These are phyloP conservation scores for Plutella xylostella DNA, from an alignment of 2,888 invertebrate genomes.

Conservation along the genomic window DNA sequence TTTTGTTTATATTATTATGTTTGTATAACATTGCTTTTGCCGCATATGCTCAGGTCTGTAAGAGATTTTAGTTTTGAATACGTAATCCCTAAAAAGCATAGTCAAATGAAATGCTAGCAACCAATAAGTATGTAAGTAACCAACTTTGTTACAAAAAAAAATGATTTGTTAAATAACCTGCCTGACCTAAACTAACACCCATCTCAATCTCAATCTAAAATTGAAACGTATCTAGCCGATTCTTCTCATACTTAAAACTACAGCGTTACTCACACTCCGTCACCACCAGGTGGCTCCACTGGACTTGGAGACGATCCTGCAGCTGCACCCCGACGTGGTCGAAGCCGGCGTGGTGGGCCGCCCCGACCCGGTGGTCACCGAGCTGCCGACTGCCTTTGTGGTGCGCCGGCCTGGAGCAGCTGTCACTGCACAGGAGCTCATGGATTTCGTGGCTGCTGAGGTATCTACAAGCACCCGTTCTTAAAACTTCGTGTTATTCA, in stretches of 20 bases:
- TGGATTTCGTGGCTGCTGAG: slow-evolving; percentile 58
- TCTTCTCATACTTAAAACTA: too few species aligned
- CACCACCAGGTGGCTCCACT: slow-evolving; percentile 77
- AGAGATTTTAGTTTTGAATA: too few species aligned
- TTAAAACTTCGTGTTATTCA: too few species aligned
- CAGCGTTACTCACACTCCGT: background rate
- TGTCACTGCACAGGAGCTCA: slow-evolving; percentile 67
- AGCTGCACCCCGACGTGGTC: slow-evolving; percentile 75
- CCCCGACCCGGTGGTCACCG: slow-evolving; percentile 75
- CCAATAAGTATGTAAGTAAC: too few species aligned
- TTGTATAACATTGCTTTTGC: background rate
- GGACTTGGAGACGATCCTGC: slow-evolving; percentile 82
- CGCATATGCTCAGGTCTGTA: too few species aligned
- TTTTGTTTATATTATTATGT: background rate
- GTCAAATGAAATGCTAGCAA: too few species aligned
- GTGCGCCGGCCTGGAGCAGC: slow-evolving; percentile 67
- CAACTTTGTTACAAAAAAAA: too few species aligned
- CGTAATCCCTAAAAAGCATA: too few species aligned
- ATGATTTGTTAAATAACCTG: too few species aligned
- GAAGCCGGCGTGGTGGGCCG: slow-evolving; percentile 86
- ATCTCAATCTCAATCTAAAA: too few species aligned
- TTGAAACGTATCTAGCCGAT: too few species aligned
- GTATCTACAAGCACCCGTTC: slow-evolving; percentile 25
- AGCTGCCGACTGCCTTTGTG: slow-evolving; percentile 79
- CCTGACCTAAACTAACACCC: too few species aligned